Conservation (phyloP, 1,140 invertebrate species). For the Lycorma delicatula region DNA sequence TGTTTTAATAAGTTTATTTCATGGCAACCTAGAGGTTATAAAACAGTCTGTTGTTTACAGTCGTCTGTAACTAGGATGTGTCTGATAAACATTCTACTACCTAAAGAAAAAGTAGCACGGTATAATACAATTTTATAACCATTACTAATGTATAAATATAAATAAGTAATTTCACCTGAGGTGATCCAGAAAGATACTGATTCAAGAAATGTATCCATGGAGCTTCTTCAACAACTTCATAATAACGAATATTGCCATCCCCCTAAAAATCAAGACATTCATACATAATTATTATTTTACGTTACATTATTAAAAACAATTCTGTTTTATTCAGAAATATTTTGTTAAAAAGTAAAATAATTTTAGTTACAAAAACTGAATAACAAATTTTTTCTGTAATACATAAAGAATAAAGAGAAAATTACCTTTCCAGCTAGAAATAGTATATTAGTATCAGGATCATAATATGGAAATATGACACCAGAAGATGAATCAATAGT, state of each 20-base stretch:
- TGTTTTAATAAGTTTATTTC: too few species aligned
- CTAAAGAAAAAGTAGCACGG: too few species aligned
- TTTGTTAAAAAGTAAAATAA: too few species aligned
- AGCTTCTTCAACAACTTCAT: slow-evolving; percentile 77
- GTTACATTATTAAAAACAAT: too few species aligned
- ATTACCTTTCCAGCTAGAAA: slow-evolving; percentile 69
- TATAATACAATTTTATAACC: slow-evolving; percentile 3
- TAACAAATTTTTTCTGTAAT: neutral
- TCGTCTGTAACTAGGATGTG: too few species aligned
- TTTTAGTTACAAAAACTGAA: too few species aligned
- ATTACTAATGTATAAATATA: slow-evolving; percentile 3
- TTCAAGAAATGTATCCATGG: slow-evolving; percentile 85
- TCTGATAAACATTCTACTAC: too few species aligned
- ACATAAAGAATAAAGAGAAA: neutral
- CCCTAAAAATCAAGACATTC: slow-evolving; percentile 49
- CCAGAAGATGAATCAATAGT: slow-evolving; percentile 88
- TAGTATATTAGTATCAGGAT: slow-evolving; percentile 83
- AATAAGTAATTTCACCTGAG: slow-evolving; percentile 47
- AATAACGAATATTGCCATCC: slow-evolving; percentile 91
- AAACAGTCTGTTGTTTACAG: too few species aligned
- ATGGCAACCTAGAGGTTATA: too few species aligned
- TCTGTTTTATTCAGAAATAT: too few species aligned
- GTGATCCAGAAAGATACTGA: slow-evolving; percentile 83
- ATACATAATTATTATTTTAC: too few species aligned
- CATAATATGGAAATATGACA: slow-evolving; percentile 87